Evolutionary conservation across 2,113 vertebrate genomes (phyloP).

Genomic region (Chinchilla lanigera): DNA sequence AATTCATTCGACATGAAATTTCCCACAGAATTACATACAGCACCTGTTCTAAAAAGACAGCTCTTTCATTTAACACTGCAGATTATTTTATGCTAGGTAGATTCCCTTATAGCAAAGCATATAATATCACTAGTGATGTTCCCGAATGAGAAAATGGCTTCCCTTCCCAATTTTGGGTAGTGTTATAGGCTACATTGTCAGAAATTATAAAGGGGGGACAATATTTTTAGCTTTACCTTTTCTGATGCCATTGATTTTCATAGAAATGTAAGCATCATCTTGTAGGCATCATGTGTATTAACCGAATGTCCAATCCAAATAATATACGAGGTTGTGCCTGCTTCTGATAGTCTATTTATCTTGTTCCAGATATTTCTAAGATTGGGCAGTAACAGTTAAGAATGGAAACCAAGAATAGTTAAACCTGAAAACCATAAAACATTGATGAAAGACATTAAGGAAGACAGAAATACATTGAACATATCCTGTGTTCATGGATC

Average conservation of each 20-base stretch:
- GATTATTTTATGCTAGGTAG: neutral
- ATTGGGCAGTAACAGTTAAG: neutral
- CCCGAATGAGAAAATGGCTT: neutral
- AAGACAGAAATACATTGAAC: neutral
- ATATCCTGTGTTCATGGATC: neutral
- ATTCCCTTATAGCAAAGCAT: neutral
- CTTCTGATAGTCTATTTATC: neutral
- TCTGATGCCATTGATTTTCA: neutral
- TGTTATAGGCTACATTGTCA: neutral
- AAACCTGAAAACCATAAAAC: neutral
- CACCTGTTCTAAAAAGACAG: constrained; percentile 12
- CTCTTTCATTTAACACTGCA: neutral
- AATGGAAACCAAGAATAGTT: neutral
- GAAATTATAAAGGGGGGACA: neutral
- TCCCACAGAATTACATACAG: neutral
- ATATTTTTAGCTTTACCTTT: neutral
- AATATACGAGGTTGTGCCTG: neutral
- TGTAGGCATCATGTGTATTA: neutral
- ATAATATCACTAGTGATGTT: neutral
- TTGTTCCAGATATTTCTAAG: neutral
- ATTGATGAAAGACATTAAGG: neutral
- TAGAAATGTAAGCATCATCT: neutral
- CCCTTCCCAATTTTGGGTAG: neutral
- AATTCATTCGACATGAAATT: neutral
- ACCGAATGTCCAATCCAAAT: neutral